Conservation (phyloP, 2,113 vertebrate species). For the Myiozetetes cayanensis region DNA sequence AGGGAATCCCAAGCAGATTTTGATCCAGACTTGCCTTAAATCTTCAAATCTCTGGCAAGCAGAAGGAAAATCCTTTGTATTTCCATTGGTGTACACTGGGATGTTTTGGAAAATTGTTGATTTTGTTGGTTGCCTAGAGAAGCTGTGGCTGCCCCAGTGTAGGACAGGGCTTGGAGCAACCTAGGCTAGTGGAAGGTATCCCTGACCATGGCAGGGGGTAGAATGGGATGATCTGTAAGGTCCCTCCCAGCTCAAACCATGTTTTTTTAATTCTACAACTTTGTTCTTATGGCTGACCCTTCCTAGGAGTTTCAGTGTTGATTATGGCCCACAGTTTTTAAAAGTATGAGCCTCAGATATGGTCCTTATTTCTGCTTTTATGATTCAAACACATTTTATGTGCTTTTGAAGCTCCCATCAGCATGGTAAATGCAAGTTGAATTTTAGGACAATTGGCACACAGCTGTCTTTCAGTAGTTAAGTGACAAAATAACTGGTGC, state of each 20-base stretch:
- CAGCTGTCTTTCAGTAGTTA: not conserved
- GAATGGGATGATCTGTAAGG: accelerated
- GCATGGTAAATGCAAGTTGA: not conserved
- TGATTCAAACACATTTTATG: not conserved
- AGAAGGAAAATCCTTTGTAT: not conserved
- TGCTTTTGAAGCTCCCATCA: not conserved
- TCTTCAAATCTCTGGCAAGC: not conserved
- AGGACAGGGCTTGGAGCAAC: not conserved
- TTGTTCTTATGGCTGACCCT: not conserved
- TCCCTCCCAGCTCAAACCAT: not conserved
- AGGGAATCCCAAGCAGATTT: not conserved
- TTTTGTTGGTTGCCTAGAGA: not conserved
- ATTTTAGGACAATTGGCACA: not conserved
- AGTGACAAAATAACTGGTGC: not conserved
- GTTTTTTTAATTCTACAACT: not conserved
- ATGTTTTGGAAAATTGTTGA: not conserved
- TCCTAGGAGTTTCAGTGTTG: not conserved
- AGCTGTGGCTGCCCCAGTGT: not conserved
- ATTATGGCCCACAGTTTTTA: not conserved
- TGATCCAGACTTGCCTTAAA: not conserved
- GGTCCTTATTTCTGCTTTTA: not conserved
- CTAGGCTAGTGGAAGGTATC: not conserved
- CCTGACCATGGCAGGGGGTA: not conserved
- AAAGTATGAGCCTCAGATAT: accelerated
- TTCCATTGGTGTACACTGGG: not conserved